These are phyloP conservation scores for Ferdinandea cuprea DNA, from an alignment of 2,888 invertebrate species.

Conservation along the genomic window DNA sequence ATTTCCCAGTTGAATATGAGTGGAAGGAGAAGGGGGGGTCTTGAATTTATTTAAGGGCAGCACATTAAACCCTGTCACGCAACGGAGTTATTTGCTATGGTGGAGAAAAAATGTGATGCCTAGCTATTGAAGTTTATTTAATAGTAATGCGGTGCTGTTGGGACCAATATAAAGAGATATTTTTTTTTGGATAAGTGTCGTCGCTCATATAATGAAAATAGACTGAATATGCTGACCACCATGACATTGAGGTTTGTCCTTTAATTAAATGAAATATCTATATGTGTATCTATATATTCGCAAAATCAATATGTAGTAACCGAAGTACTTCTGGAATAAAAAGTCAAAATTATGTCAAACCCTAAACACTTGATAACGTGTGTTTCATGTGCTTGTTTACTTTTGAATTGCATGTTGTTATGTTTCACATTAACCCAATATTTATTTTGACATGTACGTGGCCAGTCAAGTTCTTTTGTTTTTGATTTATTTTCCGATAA, in stretches of 20 bases:
- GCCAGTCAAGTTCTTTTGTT: no score
- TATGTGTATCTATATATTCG: not conserved
- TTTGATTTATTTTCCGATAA: no score
- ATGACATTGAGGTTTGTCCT: constrained; percentile 8
- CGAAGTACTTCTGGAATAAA: no score
- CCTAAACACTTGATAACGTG: no score
- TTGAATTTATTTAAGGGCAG: constrained; percentile 36
- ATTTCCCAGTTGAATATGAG: constrained; percentile 47
- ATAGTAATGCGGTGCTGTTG: constrained; percentile 22
- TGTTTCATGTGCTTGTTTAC: no score
- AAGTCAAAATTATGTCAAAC: no score
- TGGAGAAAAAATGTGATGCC: constrained; percentile 2
- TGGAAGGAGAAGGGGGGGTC: constrained; percentile 26
- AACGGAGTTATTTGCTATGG: constrained; percentile 59
- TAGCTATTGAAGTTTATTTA: constrained; percentile 32
- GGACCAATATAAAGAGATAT: constrained; percentile 5
- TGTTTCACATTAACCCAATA: no score
- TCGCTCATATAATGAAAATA: not conserved
- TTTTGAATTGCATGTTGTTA: no score
- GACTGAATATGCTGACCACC: not conserved
- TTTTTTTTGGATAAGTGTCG: constrained; percentile 14
- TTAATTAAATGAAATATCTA: not conserved
- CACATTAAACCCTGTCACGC: constrained; percentile 50
- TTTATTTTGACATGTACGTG: no score
- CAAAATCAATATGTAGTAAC: not conserved